Conservation (phyloP, 2,888 invertebrate species). For the Cartodere bifasciata region DNA sequence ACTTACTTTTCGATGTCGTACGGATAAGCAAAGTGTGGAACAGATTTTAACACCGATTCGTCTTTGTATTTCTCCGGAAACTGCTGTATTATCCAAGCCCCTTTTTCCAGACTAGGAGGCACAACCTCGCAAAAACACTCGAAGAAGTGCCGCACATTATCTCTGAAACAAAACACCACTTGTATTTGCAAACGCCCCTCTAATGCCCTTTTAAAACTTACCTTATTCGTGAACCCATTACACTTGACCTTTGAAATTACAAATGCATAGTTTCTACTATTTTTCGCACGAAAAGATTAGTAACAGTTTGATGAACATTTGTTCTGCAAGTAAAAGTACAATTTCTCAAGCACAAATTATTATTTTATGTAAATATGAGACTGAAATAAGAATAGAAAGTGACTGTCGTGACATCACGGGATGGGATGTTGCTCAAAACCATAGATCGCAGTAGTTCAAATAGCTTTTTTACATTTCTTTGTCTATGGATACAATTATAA, state of each 20-base stretch:
- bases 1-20: slow-evolving; percentile 67
- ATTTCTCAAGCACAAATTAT: too few species aligned
- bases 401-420: too few species aligned
- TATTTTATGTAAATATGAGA: too few species aligned
- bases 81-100: slow-evolving; percentile 66
- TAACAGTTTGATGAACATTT: too few species aligned
- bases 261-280: not conserved
- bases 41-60: slow-evolving; percentile 71
- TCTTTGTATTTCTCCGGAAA: slow-evolving; percentile 76
- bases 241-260: slow-evolving; percentile 4
- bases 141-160: slow-evolving; percentile 65
- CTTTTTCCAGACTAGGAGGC: slow-evolving; percentile 47
- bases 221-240: not conserved
- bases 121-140: slow-evolving; percentile 77
- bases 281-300: slow-evolving; percentile 7
- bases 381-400: too few species aligned
- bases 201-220: too few species aligned
- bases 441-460: too few species aligned
- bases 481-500: too few species aligned
- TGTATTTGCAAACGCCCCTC: too few species aligned
- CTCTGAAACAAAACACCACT: slow-evolving; percentile 44
- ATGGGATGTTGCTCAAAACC: too few species aligned
- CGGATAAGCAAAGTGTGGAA: slow-evolving; percentile 87
- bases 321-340: too few species aligned
- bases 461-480: too few species aligned